Evolutionary conservation across 2,113 vertebrate genomes (phyloP).

Genomic region (Eretmochelys imbricata): DNA sequence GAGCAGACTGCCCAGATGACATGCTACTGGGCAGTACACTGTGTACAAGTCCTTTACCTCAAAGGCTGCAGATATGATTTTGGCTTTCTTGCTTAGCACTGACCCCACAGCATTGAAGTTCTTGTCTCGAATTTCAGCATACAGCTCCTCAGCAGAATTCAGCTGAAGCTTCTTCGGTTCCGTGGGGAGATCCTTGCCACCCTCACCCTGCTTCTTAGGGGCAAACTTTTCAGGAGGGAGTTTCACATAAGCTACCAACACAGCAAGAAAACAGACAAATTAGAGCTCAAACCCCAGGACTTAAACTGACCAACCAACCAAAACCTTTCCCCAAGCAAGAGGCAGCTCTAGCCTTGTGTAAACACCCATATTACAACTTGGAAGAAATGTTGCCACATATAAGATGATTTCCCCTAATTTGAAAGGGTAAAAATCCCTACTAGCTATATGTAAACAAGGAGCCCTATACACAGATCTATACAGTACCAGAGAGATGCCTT

Average conservation of each 20-base stretch:
- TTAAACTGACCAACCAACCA: not conserved
- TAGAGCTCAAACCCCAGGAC: not conserved
- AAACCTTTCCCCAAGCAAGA: not conserved
- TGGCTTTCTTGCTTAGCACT: conserved; percentile 97
- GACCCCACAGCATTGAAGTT: conserved; percentile 98
- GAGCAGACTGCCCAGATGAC: not conserved
- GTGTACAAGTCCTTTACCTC: conserved; percentile 82
- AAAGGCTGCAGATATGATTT: conserved; percentile 97
- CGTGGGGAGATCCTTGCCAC: conserved; percentile 92
- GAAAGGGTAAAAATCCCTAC: not conserved
- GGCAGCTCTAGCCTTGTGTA: not conserved
- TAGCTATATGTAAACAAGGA: not conserved
- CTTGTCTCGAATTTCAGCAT: conserved; percentile 96
- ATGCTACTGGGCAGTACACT: accelerated
- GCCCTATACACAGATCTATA: accelerated
- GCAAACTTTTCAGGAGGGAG: conserved; percentile 97
- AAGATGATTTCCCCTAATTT: not conserved
- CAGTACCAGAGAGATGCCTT: not conserved
- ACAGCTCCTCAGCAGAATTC: conserved; percentile 96
- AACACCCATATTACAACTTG: not conserved
- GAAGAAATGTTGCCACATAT: not conserved
- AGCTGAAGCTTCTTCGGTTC: conserved; percentile 97
- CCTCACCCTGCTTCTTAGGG: conserved; percentile 92
- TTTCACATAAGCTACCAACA: conserved; percentile 90
- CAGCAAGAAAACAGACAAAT: not conserved